A percentile compares a stretch with the other conserved stretches of the same genome.
Evolutionary conservation across 2,797 vertebrate species (phyloP).

Genomic region (Pelodytes ibericus): DNA sequence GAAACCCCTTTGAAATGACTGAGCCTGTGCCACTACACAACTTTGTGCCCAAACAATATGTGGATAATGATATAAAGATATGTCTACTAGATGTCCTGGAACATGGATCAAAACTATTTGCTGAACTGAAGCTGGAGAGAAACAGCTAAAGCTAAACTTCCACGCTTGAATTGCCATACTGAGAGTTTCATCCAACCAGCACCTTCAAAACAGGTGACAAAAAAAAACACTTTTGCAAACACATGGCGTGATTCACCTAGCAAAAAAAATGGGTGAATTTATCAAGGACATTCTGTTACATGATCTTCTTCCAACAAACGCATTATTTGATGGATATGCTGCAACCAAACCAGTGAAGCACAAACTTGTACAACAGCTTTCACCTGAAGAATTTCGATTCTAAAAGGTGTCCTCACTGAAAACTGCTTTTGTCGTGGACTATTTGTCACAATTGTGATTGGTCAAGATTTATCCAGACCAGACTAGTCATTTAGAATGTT

Average conservation of each 20-base stretch:
- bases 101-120: neutral
- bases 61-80: neutral
- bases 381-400: neutral
- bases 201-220: neutral
- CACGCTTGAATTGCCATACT: neutral
- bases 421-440: neutral
- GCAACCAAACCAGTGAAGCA: no score
- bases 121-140: neutral
- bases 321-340: conserved; percentile 5
- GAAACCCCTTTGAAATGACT: neutral
- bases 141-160: neutral
- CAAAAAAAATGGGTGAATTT: neutral
- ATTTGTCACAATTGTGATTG: neutral
- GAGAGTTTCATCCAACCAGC: neutral
- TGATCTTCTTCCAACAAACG: neutral
- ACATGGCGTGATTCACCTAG: neutral
- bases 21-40: neutral
- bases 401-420: neutral
- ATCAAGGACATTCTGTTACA: neutral
- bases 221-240: neutral
- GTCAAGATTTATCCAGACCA: neutral
- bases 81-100: neutral
- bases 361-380: neutral
- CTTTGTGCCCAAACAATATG: neutral
- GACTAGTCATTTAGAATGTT: neutral